A percentile compares a stretch with the other conserved stretches of the same genome.
phyloP scores from a whole-genome alignment of 2,113 vertebrate genomes.

The Xyrauchen texanus region DNA sequence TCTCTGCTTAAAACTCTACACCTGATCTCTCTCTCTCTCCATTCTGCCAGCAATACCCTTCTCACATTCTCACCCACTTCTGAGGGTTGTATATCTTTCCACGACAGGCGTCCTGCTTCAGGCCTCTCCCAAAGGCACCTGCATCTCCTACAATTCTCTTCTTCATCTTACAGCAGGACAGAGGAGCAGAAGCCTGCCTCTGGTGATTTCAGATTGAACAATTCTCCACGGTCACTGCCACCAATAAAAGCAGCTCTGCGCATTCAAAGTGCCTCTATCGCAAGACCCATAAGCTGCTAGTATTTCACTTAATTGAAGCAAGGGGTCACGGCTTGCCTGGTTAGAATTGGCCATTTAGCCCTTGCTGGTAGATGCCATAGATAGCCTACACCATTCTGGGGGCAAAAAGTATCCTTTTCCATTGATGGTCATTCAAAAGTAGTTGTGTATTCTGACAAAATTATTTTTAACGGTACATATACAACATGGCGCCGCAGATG shows the following conservation, averaged over 20 bases:
- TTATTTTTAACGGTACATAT: too few relatives aligned
- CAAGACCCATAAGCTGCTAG: background rate
- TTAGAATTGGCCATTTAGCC: too few relatives aligned
- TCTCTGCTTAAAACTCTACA: background rate
- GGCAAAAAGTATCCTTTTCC: too few relatives aligned
- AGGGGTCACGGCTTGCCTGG: too few relatives aligned
- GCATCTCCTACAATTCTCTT: background rate
- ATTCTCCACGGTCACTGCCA: conserved; percentile 2
- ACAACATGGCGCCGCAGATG: too few relatives aligned
- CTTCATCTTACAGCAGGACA: background rate
- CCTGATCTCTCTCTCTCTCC: background rate
- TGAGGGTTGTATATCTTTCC: conserved; percentile 33
- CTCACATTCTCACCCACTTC: background rate
- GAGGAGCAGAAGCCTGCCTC: conserved; percentile 1
- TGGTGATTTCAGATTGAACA: conserved; percentile 11
- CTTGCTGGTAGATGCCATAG: too few relatives aligned
- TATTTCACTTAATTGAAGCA: background rate
- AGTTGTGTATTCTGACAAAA: too few relatives aligned
- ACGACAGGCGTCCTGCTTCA: conserved; percentile 36
- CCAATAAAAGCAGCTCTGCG: background rate
- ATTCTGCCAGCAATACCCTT: background rate
- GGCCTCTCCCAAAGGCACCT: conserved; percentile 10
- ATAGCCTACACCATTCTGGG: too few relatives aligned
- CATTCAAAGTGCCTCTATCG: background rate
- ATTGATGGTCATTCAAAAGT: too few relatives aligned